Evolutionary conservation across 2,888 invertebrate species (phyloP).

Genomic region (Pseudanteris insignis): DNA sequence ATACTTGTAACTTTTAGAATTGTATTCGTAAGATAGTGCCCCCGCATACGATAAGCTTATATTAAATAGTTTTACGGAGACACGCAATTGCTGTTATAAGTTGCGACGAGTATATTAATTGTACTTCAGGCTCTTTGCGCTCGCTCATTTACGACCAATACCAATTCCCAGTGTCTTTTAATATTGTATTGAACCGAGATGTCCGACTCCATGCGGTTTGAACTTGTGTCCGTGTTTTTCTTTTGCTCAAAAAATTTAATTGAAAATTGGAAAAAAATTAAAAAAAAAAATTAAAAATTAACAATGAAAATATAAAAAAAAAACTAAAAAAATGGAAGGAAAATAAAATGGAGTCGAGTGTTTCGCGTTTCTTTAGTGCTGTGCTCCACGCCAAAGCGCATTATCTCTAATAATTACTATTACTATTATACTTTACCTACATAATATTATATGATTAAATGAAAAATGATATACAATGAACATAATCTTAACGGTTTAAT

Average conservation of each 20-base stretch:
- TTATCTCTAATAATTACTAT: constrained; percentile 53
- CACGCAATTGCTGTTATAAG: constrained; percentile 44
- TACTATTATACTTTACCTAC: constrained; percentile 34
- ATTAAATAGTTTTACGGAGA: constrained; percentile 43
- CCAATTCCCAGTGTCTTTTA: constrained; percentile 39
- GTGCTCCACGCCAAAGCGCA: constrained; percentile 59
- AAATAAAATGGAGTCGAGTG: constrained; percentile 22
- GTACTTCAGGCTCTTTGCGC: constrained; percentile 56
- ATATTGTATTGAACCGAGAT: constrained; percentile 49
- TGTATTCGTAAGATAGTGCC: constrained; percentile 64
- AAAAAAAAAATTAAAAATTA: constrained; percentile 2
- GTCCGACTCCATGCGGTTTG: constrained; percentile 40
- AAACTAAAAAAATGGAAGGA: not conserved
- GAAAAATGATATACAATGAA: constrained; percentile 43
- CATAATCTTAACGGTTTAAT: constrained; percentile 47
- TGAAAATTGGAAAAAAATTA: constrained; percentile 9
- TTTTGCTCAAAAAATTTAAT: no score
- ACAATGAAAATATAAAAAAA: constrained; percentile 2
- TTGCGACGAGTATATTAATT: constrained; percentile 43
- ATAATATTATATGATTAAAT: constrained; percentile 46
- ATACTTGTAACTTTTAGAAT: constrained; percentile 66
- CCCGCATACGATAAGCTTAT: constrained; percentile 53
- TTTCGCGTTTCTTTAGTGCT: constrained; percentile 37
- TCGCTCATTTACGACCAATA: constrained; percentile 57
- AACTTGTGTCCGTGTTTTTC: no score